These are phyloP conservation scores for Aphelenchoides besseyi DNA, from an alignment of 1,140 invertebrate genomes.

Conservation along the genomic window DNA sequence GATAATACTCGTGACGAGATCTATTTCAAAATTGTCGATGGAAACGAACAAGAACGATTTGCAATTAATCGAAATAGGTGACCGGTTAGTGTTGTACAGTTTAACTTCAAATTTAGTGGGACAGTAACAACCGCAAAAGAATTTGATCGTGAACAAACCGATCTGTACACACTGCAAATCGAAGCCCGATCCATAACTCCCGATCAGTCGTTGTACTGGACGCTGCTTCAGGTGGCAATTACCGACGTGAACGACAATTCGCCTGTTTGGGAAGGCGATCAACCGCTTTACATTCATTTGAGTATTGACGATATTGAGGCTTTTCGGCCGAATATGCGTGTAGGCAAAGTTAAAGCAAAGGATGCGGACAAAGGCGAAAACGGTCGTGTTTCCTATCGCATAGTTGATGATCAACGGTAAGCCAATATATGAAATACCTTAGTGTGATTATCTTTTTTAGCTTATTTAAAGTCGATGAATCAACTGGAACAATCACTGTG, in stretches of 20 bases:
- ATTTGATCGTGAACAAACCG: constrained; percentile 49
- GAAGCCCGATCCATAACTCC: constrained; percentile 41
- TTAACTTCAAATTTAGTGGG: constrained; percentile 35
- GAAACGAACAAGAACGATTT: constrained; percentile 58
- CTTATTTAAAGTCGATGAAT: constrained; percentile 51
- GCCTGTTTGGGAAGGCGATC: constrained; percentile 48
- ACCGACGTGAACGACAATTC: constrained; percentile 61
- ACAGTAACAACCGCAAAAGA: constrained; percentile 40
- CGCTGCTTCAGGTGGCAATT: constrained; percentile 51
- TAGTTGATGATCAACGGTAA: constrained; percentile 46
- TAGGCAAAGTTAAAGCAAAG: constrained; percentile 46
- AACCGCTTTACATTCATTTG: constrained; percentile 47
- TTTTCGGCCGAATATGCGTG: constrained; percentile 41
- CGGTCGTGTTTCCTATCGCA: constrained; percentile 46
- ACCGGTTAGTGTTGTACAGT: constrained; percentile 20
- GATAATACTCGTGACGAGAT: constrained; percentile 36
- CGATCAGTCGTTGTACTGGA: constrained; percentile 57
- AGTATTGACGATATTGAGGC: constrained; percentile 45
- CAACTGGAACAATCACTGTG: constrained; percentile 43
- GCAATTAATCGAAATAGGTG: constrained; percentile 50
- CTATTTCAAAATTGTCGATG: constrained; percentile 51
- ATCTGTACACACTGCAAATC: constrained; percentile 49
- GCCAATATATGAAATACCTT: neutral
- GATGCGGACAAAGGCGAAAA: constrained; percentile 57
- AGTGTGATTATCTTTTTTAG: constrained; percentile 37